These are phyloP conservation scores for Ectemnius continuus DNA, from an alignment of 2,888 invertebrate species.

Conservation along the genomic window DNA sequence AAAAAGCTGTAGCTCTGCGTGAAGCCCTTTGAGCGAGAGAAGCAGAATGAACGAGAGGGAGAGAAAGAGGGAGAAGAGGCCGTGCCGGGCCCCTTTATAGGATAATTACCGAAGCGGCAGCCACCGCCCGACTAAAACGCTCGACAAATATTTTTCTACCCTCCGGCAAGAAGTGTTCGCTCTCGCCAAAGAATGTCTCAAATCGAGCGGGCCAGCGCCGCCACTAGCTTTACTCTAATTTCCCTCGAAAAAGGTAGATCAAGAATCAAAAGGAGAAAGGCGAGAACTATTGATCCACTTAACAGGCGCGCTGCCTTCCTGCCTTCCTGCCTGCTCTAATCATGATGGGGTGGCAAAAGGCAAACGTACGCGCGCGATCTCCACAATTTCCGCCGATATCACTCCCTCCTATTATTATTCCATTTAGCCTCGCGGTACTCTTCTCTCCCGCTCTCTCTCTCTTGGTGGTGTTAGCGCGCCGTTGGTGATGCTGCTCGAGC, in stretches of 20 bases:
- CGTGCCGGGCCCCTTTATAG: not conserved
- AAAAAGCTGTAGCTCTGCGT: not conserved
- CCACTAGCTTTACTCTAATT: not conserved
- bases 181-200: not conserved
- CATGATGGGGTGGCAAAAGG: slow-evolving; percentile 41
- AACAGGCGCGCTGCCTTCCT: not conserved
- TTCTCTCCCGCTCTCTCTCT: no score
- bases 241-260: not conserved
- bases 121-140: not conserved
- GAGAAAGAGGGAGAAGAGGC: not conserved
- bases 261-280: slow-evolving; percentile 17
- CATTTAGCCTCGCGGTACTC: slow-evolving; percentile 40
- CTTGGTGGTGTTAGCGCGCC: no score
- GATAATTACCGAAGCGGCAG: not conserved
- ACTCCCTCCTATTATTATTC: slow-evolving; percentile 55
- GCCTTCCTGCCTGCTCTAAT: not conserved
- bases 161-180: not conserved
- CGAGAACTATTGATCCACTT: slow-evolving; percentile 48
- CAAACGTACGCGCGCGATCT: slow-evolving; percentile 39
- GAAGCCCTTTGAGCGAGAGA: not conserved
- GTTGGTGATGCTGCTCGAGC: slow-evolving; percentile 14
- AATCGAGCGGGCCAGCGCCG: not conserved
- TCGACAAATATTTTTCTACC: slow-evolving; percentile 2
- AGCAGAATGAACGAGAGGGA: no score
- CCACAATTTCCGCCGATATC: slow-evolving; percentile 56